phyloP scores from a whole-genome alignment of 2,797 vertebrate genomes.

The Molossus molossus region DNA sequence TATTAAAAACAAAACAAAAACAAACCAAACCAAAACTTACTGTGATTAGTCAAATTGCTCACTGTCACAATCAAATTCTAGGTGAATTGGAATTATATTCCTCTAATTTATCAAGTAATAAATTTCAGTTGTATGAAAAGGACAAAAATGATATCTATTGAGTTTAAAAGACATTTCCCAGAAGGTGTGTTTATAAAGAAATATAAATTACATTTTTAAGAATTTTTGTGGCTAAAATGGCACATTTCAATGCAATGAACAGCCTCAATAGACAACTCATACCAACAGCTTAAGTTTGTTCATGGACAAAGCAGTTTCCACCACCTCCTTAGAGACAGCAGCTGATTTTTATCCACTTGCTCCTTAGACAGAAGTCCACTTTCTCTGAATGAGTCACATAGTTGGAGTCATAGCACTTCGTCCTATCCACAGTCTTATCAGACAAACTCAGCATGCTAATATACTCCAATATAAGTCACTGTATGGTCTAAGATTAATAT shows the following conservation, averaged over 20 bases:
- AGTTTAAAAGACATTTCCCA: slow-evolving; percentile 26
- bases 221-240: background rate
- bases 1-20: too few relatives aligned
- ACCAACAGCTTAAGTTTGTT: background rate
- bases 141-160: background rate
- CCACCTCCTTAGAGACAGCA: background rate
- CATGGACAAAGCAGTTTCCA: background rate
- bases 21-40: background rate
- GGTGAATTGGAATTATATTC: background rate
- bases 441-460: background rate
- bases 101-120: background rate
- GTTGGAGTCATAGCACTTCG: background rate
- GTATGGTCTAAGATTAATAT: background rate
- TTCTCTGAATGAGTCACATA: background rate
- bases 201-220: slow-evolving; percentile 25
- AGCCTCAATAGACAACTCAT: background rate
- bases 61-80: background rate
- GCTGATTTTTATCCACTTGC: background rate
- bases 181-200: background rate
- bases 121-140: background rate
- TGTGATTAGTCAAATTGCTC: background rate
- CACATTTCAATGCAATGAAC: background rate
- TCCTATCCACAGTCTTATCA: background rate
- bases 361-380: background rate
- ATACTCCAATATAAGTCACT: background rate